Conservation (phyloP, 2,888 invertebrate species). For the Orthonevra nobilis region DNA sequence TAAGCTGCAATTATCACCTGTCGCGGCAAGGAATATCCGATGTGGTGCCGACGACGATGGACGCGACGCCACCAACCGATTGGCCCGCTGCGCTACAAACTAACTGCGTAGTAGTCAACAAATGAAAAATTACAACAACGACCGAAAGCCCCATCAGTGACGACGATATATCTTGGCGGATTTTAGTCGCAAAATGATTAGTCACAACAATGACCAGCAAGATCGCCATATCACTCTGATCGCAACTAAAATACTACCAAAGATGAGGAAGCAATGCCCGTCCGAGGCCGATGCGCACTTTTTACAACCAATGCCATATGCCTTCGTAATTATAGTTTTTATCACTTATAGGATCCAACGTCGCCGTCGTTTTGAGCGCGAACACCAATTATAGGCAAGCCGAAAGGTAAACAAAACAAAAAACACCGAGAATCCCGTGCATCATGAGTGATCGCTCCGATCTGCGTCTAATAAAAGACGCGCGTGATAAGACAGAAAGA, state of each 20-base stretch:
- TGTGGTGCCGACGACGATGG: background rate
- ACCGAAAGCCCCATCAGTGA: conserved; percentile 14
- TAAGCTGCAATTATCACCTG: conserved; percentile 62
- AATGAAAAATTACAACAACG: conserved; percentile 3
- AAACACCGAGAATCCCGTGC: conserved; percentile 28
- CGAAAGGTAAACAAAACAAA: conserved; percentile 21
- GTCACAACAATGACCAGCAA: background rate
- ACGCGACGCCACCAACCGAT: background rate
- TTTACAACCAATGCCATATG: conserved; percentile 5
- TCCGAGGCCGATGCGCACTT: conserved; percentile 47
- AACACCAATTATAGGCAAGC: conserved; percentile 42
- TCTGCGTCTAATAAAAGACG: conserved; percentile 48
- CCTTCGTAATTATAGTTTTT: conserved; percentile 56
- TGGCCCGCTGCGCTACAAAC: too few relatives aligned
- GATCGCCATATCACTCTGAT: background rate
- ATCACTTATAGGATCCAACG: conserved; percentile 37
- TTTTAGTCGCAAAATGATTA: conserved; percentile 7
- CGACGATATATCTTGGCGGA: conserved; percentile 25
- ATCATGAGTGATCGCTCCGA: conserved; percentile 41
- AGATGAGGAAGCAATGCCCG: background rate
- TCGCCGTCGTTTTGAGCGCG: conserved; percentile 15
- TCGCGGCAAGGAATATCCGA: background rate
- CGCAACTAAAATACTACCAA: background rate
- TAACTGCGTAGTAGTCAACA: conserved; percentile 43
- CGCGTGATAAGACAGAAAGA: conserved; percentile 53